Evolutionary conservation across 2,888 invertebrate species (phyloP).

Genomic region (Polyommatus iphigenia): DNA sequence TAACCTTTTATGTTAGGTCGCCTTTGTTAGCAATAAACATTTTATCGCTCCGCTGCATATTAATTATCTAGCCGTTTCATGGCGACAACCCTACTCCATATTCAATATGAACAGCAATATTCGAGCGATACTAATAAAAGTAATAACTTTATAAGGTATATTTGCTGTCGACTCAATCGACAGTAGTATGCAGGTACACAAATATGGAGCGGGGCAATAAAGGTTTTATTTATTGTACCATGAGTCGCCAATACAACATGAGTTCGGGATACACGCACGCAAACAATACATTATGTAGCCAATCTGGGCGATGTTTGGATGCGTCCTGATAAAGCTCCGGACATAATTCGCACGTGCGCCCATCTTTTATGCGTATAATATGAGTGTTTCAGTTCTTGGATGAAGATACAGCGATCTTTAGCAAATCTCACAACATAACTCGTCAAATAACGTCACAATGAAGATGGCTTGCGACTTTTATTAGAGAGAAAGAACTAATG

Average conservation of each 20-base stretch:
- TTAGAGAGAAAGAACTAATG: no score
- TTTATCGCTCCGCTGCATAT: neutral
- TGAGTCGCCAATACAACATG: neutral
- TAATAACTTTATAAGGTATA: neutral
- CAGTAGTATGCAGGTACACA: neutral
- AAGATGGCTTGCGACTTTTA: no score
- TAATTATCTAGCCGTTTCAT: neutral
- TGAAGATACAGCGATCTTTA: no score
- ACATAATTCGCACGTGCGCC: constrained; percentile 8
- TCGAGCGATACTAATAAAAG: constrained; percentile 1
- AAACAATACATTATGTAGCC: neutral
- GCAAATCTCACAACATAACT: neutral
- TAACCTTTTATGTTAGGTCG: constrained; percentile 8
- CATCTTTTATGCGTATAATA: neutral
- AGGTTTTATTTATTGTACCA: constrained; percentile 5
- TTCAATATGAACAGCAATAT: neutral
- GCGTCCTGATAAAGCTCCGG: neutral
- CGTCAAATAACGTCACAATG: no score
- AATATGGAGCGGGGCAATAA: neutral
- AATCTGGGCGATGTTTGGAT: neutral
- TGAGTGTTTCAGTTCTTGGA: neutral
- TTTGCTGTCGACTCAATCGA: neutral
- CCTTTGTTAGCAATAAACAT: neutral
- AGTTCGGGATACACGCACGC: neutral
- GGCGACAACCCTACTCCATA: neutral